Evolutionary conservation across 2,113 vertebrate genomes (phyloP), one percentile per base, ranked within the genome.

Genomic region (Turnix velox): DNA sequence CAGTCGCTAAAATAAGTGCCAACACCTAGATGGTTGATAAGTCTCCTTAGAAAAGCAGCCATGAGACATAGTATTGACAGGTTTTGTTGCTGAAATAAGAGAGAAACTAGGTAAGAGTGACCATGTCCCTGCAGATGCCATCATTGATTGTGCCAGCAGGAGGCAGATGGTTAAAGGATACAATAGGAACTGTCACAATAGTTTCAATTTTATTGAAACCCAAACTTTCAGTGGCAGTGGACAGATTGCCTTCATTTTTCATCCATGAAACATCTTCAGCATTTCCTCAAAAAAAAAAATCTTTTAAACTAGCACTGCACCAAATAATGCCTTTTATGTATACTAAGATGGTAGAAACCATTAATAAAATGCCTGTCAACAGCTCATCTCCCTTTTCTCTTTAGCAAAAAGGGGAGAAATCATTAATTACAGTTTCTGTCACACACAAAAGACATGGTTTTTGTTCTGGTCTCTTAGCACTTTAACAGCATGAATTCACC

Each of bases 381-480:
- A 96, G 88, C 94, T 96, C 95, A 97, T 96, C 96, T 95, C 97
- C 97, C 97, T 97, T 98, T 98, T 99, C 97, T 98, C 95, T 95
- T 96, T 94, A 84, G 95, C 95, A 97, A 98, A 98, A 99, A 98
- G 97, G 94, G 96, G 96, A 97, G 97, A 98, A 98, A 98, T 98
- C 98, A 99, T 99, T 99, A 99, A 99, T 99, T 99, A 99, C 98
- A 98, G 97, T 98, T 98, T 98, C 98, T 99, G 98, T 98, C 98
- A 98, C 95, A 87, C 82, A 96, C 94, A 98, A 98, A 98, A 98
- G 98, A 97, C 96, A 91, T 76, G 72, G 43, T 86, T 95, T 98
- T 98, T 98, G 98, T 98, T 98, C 97, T 96, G 72, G 86, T 97
- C 92, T 94, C 96, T 96, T 97, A 97, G 96, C 96, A 96, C 96